These are phyloP conservation scores for Calyptomena viridis DNA, from an alignment of 2,113 vertebrate species.

Conservation along the genomic window DNA sequence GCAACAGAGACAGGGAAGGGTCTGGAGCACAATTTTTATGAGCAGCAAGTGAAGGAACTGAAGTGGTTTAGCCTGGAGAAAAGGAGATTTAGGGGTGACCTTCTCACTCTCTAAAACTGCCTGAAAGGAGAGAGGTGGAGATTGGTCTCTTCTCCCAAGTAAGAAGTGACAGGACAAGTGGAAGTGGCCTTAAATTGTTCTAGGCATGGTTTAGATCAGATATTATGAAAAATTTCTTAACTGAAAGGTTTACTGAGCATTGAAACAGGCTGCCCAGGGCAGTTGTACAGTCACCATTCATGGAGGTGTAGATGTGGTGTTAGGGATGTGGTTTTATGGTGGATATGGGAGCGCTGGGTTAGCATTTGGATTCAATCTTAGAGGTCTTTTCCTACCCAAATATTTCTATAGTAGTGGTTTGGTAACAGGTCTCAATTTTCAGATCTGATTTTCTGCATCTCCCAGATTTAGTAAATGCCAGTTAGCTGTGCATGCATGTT, in stretches of 20 bases:
- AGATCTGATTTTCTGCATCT: not conserved
- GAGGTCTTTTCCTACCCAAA: not conserved
- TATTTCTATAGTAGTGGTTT: not conserved
- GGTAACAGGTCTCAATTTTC: not conserved
- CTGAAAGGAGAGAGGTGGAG: not conserved
- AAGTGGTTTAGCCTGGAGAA: not conserved
- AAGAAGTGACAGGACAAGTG: not conserved
- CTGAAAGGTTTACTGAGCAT: not conserved
- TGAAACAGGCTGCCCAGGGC: not conserved
- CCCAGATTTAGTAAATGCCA: not conserved
- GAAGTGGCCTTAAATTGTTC: not conserved
- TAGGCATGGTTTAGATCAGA: not conserved
- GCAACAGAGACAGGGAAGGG: not conserved
- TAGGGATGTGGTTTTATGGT: not conserved
- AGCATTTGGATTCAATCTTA: not conserved
- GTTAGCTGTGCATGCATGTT: not conserved
- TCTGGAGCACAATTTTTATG: not conserved
- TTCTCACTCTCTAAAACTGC: not conserved
- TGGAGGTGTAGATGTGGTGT: not conserved
- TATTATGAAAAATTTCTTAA: not conserved
- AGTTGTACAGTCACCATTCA: not conserved
- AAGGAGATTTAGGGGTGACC: too few relatives aligned
- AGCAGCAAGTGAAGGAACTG: not conserved
- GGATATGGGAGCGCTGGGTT: not conserved
- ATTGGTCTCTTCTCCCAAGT: not conserved